Evolutionary conservation across 2,888 invertebrate genomes (phyloP), one percentile per base, ranked within the genome.

Genomic region (Nemotelus pantherinus): DNA sequence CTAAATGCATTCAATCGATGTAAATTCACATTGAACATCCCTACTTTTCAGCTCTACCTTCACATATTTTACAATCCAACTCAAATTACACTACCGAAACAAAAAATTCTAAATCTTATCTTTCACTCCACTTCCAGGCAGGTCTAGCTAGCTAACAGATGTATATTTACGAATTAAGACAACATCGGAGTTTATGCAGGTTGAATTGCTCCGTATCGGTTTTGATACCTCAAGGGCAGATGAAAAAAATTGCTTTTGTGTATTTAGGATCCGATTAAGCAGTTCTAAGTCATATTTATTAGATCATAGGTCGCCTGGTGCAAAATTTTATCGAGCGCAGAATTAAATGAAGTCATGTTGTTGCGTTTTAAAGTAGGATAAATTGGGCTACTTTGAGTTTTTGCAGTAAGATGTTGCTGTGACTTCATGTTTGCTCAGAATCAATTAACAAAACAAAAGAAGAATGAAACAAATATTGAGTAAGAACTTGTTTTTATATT

Each of bases 111-210:
- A 25, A 25, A 25, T 25, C 25, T 25, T 25, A 25, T 25, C 25
- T 25, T 25, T 25, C 25, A 25, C 25, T 25, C 25, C 25, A 25
- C 25, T 25, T 25, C 25, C 25, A 25, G 25, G 25, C 25, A 25
- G 25, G 25, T 25, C 25, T 25, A 25, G 25, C 25, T 25, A 25
- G 25, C 25, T 25, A 25, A 25, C 25, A 25, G 25, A 25, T 25
- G 25, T 25, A 25, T 25, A 25, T 25, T 25, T 25, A 25, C 39
- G 47, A 70, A 70, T 70, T 70, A 70, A 70, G 70, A 70, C 70
- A 70, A 55, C 55, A 70, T 70, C 70, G 9, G 70, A 70, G 43
- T 70, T 70, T 53, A 70, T 70, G 55, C 4, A 53, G 41, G 47
- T 3, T 55, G 4, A 41, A 55, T 70, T 70, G 55, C 43, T 47